Conservation (phyloP, 2,113 vertebrate genomes). For the Gymnocephalus cernua region DNA sequence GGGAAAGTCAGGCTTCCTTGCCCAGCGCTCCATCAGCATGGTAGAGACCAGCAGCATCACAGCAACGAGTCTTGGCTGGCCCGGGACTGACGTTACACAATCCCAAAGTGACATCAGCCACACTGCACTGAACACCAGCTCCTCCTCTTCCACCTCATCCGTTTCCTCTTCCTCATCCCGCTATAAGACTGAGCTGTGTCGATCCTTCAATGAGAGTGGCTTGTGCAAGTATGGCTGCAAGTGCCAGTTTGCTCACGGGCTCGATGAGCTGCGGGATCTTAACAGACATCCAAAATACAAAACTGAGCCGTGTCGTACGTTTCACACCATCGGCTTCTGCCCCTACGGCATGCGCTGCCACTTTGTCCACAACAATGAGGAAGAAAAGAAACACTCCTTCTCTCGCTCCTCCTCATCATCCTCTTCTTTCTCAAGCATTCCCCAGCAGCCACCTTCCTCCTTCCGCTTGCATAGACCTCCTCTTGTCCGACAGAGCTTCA, state of each 20-base stretch:
- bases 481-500: slow-evolving; percentile 88
- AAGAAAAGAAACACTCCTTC: slow-evolving; percentile 72
- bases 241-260: slow-evolving; percentile 91
- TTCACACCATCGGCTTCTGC: slow-evolving; percentile 90
- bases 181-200: slow-evolving; percentile 87
- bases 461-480: slow-evolving; percentile 65
- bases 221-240: slow-evolving; percentile 86
- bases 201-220: slow-evolving; percentile 84
- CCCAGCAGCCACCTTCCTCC: slow-evolving; percentile 40
- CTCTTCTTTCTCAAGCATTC: slow-evolving; percentile 41
- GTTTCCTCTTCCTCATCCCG: slow-evolving; percentile 74
- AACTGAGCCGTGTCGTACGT: slow-evolving; percentile 91
- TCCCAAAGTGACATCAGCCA: slow-evolving; percentile 55
- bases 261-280: slow-evolving; percentile 87
- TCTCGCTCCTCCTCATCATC: slow-evolving; percentile 37
- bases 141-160: slow-evolving; percentile 64
- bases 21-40: slow-evolving; percentile 83
- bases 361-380: slow-evolving; percentile 90
- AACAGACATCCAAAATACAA: slow-evolving; percentile 93
- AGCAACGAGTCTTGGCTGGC: slow-evolving; percentile 74
- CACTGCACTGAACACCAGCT: slow-evolving; percentile 42
- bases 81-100: slow-evolving; percentile 23
- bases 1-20: slow-evolving; percentile 76
- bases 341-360: slow-evolving; percentile 93
- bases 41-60: slow-evolving; percentile 73